Conservation (phyloP, 2,113 vertebrate genomes). For the Rhabdomys dilectus region DNA sequence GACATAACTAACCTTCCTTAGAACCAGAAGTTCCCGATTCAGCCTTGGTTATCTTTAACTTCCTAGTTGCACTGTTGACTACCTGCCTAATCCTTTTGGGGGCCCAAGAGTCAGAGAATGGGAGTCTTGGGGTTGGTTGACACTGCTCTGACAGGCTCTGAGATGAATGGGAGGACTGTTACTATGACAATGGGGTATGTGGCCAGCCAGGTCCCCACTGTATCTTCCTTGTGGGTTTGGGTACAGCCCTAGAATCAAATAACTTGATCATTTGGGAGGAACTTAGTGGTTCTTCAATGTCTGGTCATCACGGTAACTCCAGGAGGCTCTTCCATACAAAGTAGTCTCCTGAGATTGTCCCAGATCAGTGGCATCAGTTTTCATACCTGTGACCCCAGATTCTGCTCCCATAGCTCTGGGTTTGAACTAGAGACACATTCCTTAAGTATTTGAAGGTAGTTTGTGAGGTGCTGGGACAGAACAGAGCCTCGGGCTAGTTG, state of each 20-base stretch:
- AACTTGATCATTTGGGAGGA: not conserved
- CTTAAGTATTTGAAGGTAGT: not conserved
- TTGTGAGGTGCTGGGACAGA: not conserved
- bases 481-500: not conserved
- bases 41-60: not conserved
- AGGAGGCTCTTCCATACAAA: not conserved
- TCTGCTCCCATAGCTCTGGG: not conserved
- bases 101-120: not conserved
- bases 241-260: not conserved
- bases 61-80: not conserved
- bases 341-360: not conserved
- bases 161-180: not conserved
- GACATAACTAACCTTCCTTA: too few relatives aligned
- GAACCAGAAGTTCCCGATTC: too few relatives aligned
- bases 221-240: not conserved
- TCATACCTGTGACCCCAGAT: not conserved
- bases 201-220: not conserved
- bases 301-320: constrained; percentile 14
- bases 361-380: not conserved
- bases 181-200: not conserved
- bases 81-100: not conserved
- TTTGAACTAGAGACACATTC: not conserved
- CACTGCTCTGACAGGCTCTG: not conserved
- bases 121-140: not conserved
- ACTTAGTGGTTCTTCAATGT: not conserved